These are phyloP conservation scores for Chaunax sp. DNA, from an alignment of 2,797 vertebrate species.

Conservation along the genomic window DNA sequence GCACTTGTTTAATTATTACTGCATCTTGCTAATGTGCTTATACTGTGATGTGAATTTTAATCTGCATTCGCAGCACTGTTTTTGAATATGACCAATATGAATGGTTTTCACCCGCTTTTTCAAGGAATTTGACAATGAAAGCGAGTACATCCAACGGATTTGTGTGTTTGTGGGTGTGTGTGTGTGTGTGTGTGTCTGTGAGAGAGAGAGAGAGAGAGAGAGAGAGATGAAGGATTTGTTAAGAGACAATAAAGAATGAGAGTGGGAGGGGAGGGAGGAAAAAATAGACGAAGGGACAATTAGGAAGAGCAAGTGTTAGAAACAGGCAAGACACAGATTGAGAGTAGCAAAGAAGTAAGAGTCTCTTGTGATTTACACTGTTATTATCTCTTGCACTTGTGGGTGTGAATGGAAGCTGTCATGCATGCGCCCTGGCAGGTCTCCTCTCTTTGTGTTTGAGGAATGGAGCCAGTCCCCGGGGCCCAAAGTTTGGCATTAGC, in stretches of 20 bases:
- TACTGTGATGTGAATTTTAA: constrained; percentile 38
- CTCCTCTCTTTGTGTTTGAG: constrained; percentile 65
- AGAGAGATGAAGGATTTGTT: constrained; percentile 44
- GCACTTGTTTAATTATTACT: constrained; percentile 33
- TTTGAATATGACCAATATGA: constrained; percentile 61
- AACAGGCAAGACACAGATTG: constrained; percentile 62
- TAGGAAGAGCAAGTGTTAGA: constrained; percentile 66
- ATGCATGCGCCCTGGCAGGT: constrained; percentile 69
- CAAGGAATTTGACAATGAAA: constrained; percentile 51
- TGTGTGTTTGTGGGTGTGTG: constrained; percentile 19
- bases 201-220: constrained; percentile 31
- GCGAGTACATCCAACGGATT: constrained; percentile 21
- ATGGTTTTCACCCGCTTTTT: constrained; percentile 49
- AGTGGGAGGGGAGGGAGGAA: constrained; percentile 59
- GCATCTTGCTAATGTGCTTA: constrained; percentile 2
- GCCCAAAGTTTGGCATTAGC: constrained; percentile 77
- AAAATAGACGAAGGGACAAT: constrained; percentile 68
- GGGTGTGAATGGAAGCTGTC: constrained; percentile 76
- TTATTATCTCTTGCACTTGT: constrained; percentile 79
- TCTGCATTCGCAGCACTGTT: constrained; percentile 48
- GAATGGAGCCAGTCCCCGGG: constrained; percentile 63
- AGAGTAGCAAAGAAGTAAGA: constrained; percentile 54
- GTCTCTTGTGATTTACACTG: constrained; percentile 78
- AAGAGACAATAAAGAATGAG: constrained; percentile 66
- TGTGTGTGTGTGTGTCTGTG: constrained; percentile 33